Base-by-base conservation (phyloP, 1,140 invertebrate species). In the Ridgeia piscesae region DNA sequence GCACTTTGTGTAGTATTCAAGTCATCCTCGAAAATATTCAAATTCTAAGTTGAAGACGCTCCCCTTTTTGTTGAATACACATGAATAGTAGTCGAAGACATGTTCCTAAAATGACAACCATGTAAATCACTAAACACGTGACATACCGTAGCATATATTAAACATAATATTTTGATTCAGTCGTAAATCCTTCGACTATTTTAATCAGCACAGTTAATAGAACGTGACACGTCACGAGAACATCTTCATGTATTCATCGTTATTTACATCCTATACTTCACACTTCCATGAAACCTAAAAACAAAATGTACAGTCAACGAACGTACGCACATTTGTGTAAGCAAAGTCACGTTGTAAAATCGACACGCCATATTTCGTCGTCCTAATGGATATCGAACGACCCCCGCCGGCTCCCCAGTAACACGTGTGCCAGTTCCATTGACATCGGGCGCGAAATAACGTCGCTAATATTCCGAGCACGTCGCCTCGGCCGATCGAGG, bases 281-380 rank as follows among this genome's bases (percentile, higher is more conserved):
- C 27, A 77, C 27, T 77, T 77, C 58, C 17, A 21, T 77, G 17
- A 21, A 77, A 77, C 27, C 17, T 77, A 27, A 77, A 77, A 77
- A 77, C 58, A 21, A 77, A 77, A 77, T 77, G 2, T 31, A 31
- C 58, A 77, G 58, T 77, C 58, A 0, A 77, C 17, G 58, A 77
- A 77, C 58, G 58, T 77, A 77, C 58, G 27, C 58, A 77, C 58
- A 77, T 77, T 77, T 77, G 58, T 77, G 58, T 77, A 77, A 77
- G 58, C 58, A 77, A 77, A 77, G 58, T 77, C 17, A 77, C 27
- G 58, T 77, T 77, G 27, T 77, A 77, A 77, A 77, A 77, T 77
- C 27, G 14, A 77, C 58, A 77, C 58, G 58, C 58, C 58, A 31
- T 77, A 77, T 77, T 77, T 77, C 58, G 58, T 31, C 17, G 58